These are phyloP conservation scores for Synergus gifuensis DNA, from an alignment of 2,888 invertebrate species.

Conservation along the genomic window DNA sequence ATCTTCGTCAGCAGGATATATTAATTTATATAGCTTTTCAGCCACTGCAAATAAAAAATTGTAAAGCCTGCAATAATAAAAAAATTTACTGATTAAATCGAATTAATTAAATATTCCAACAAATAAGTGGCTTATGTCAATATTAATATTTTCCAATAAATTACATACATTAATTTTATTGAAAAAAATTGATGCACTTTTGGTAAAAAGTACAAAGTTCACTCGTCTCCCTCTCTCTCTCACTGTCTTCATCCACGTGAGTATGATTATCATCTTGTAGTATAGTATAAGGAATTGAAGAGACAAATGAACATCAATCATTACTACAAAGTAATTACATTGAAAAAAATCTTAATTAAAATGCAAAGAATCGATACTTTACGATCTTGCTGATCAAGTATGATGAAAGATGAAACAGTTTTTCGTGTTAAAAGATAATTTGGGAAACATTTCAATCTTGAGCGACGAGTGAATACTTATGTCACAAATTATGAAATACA, in stretches of 20 bases:
- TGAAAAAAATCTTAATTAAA: neutral
- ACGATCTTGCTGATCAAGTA: neutral
- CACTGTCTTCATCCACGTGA: neutral
- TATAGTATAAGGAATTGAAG: neutral
- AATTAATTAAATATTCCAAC: neutral
- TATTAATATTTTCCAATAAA: neutral
- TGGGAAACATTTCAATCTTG: neutral
- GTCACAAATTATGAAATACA: slow-evolving; percentile 14
- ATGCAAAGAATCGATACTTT: neutral
- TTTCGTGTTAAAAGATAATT: neutral
- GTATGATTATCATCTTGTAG: neutral
- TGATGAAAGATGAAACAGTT: neutral
- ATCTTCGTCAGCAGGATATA: neutral
- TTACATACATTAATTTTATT: neutral
- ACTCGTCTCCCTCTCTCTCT: neutral
- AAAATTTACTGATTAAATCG: neutral
- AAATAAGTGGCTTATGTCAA: neutral
- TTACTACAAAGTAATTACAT: neutral
- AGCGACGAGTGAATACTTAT: neutral
- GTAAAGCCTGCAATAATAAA: neutral
- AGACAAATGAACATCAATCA: neutral
- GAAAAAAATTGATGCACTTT: neutral
- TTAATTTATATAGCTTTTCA: neutral
- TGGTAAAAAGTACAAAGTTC: neutral
- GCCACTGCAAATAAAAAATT: too few relatives aligned